Conservation (phyloP, 2,888 invertebrate species). For the Noctua fimbriata region DNA sequence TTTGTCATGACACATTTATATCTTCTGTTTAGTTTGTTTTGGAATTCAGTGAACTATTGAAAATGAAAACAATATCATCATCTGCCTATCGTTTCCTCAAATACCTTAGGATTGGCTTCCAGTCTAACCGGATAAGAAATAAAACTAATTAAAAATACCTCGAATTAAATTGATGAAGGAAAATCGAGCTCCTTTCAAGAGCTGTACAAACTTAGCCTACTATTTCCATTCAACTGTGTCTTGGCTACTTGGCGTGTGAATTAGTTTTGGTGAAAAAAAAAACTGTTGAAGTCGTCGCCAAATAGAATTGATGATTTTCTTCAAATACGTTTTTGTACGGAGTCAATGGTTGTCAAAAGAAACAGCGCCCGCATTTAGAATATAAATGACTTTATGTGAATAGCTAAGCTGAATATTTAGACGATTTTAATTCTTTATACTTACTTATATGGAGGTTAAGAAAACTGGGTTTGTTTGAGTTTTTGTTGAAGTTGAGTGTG, state of each 20-base stretch:
- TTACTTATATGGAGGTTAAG: conserved; percentile 11
- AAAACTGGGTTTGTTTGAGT: background rate
- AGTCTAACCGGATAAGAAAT: too few relatives aligned
- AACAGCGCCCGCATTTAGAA: conserved; percentile 41
- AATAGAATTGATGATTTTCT: conserved; percentile 65
- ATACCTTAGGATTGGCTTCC: too few relatives aligned
- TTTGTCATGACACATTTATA: too few relatives aligned
- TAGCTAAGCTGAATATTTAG: conserved; percentile 20
- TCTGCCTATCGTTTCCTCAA: too few relatives aligned
- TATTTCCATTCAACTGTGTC: conserved; percentile 12
- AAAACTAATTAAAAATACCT: too few relatives aligned
- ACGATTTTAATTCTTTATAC: conserved; percentile 29
- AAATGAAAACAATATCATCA: too few relatives aligned
- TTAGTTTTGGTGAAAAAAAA: conserved; percentile 62
- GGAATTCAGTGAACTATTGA: too few relatives aligned
- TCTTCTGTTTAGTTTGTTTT: too few relatives aligned
- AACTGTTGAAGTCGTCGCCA: conserved; percentile 54
- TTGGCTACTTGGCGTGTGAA: conserved; percentile 64
- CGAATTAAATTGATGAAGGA: background rate
- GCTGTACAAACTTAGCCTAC: conserved; percentile 15
- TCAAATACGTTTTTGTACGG: conserved; percentile 55
- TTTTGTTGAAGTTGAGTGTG: background rate
- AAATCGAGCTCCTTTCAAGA: background rate
- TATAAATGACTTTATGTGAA: conserved; percentile 46
- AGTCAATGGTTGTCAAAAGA: conserved; percentile 60